These are phyloP conservation scores for Alentia gelatinosa DNA, from an alignment of 2,888 invertebrate species.

Conservation along the genomic window DNA sequence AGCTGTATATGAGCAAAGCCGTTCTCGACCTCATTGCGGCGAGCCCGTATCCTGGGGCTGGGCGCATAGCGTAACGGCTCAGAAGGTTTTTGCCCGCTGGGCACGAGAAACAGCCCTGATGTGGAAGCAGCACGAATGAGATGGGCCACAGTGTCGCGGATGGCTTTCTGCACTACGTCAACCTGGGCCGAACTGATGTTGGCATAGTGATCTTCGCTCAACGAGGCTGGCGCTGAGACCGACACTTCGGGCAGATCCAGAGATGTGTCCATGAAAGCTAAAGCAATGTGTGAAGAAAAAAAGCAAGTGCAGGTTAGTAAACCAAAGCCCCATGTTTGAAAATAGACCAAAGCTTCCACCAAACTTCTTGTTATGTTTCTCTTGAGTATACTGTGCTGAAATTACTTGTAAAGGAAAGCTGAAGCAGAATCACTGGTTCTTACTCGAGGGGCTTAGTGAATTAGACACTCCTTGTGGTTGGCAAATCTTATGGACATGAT, in stretches of 20 bases:
- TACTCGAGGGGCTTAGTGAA: too few species aligned
- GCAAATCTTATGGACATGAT: too few species aligned
- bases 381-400: background rate
- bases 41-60: conserved; percentile 15
- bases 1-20: conserved; percentile 23
- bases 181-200: background rate
- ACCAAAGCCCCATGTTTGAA: background rate
- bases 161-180: conserved; percentile 4
- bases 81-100: background rate
- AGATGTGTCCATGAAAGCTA: conserved; percentile 10
- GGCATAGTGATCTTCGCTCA: conserved; percentile 7
- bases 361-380: background rate
- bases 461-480: too few species aligned
- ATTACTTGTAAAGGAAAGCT: background rate
- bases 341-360: background rate
- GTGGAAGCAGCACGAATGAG: background rate
- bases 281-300: background rate
- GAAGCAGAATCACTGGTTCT: too few species aligned
- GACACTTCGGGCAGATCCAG: conserved; percentile 23
- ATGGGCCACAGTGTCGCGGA: background rate
- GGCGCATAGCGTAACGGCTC: background rate
- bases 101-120: background rate
- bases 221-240: background rate
- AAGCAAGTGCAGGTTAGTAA: background rate
- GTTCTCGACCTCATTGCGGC: conserved; percentile 3